These are phyloP conservation scores for Clinocottus analis DNA, from an alignment of 2,113 vertebrate species.

Conservation along the genomic window DNA sequence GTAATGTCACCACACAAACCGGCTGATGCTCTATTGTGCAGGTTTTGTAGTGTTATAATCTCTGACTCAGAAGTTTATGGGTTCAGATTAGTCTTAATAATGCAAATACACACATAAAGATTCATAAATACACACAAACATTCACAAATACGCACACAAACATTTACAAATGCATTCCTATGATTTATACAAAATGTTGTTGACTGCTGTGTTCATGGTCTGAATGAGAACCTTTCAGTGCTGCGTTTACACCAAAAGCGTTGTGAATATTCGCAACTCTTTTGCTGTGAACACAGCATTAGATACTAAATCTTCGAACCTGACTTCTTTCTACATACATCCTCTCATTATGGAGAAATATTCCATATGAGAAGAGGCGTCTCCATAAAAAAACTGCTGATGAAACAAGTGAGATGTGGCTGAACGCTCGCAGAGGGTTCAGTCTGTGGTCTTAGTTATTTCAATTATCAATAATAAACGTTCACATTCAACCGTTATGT, in stretches of 20 bases:
- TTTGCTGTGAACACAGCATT: too few relatives aligned
- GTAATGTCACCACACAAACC: neutral
- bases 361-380: neutral
- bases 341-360: neutral
- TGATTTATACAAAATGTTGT: too few relatives aligned
- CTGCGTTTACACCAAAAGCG: too few relatives aligned
- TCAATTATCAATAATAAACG: neutral
- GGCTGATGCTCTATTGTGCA: neutral
- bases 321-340: neutral
- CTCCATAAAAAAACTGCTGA: neutral
- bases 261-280: too few relatives aligned
- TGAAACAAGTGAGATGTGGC: neutral
- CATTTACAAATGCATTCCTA: too few relatives aligned
- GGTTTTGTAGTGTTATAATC: neutral
- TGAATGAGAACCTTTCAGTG: neutral
- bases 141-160: too few relatives aligned
- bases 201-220: neutral
- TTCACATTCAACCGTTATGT: neutral
- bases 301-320: neutral
- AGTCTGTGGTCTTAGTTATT: neutral
- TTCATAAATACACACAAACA: too few relatives aligned
- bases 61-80: neutral
- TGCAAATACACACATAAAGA: too few relatives aligned
- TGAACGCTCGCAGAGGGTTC: neutral
- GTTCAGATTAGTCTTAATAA: too few relatives aligned